Percentiles rank a stretch among this genome's conserved stretches.
Evolutionary conservation across 2,797 vertebrate species (phyloP).

Genomic region (Megaceryle alcyon): DNA sequence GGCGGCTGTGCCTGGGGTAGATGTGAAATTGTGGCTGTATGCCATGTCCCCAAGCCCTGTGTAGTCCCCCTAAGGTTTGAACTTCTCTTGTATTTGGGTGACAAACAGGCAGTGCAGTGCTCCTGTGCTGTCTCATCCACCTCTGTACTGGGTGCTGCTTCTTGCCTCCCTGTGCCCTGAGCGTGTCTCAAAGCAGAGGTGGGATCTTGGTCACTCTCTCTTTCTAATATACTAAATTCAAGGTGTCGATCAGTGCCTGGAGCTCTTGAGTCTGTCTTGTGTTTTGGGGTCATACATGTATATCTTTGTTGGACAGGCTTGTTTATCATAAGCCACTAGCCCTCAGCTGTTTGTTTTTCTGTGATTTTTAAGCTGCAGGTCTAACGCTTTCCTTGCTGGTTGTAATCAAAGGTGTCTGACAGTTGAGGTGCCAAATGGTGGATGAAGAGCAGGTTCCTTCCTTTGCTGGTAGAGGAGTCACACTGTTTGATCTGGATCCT

Average conservation of each 20-base stretch:
- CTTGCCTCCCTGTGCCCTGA: rapidly evolving
- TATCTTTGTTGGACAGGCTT: not conserved
- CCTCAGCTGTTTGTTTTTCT: not conserved
- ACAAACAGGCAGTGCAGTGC: not conserved
- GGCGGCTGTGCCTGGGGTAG: not conserved
- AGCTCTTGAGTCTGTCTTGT: not conserved
- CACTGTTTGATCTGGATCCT: not conserved
- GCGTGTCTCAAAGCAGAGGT: rapidly evolving
- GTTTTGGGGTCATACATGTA: not conserved
- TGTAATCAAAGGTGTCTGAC: not conserved
- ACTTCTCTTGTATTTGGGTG: not conserved
- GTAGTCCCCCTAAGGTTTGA: not conserved
- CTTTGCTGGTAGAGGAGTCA: not conserved
- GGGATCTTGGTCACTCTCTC: not conserved
- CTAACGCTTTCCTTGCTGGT: not conserved
- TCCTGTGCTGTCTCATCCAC: not conserved
- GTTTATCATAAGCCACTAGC: not conserved
- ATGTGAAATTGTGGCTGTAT: not conserved
- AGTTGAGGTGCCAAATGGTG: not conserved
- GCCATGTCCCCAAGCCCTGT: not conserved
- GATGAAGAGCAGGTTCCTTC: not conserved
- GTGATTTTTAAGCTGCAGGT: not conserved
- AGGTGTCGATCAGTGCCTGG: not conserved
- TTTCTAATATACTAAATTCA: not conserved
- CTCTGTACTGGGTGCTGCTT: not conserved